phyloP scores from a whole-genome alignment of 2,797 vertebrate genomes.

The Rhinogobio ventralis region DNA sequence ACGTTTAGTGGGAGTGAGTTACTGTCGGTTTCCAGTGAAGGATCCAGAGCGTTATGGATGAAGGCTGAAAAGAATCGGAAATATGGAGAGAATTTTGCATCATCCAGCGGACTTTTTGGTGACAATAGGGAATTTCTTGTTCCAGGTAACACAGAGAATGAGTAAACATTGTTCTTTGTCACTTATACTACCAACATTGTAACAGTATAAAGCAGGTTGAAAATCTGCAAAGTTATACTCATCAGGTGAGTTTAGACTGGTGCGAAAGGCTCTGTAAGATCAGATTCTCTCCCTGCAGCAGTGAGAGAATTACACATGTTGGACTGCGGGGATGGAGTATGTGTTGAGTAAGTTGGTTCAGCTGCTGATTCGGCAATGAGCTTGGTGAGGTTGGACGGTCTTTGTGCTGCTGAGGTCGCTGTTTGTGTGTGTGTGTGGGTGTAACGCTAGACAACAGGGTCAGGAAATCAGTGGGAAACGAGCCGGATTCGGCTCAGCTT shows the following conservation, averaged over 20 bases:
- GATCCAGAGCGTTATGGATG: neutral
- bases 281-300: neutral
- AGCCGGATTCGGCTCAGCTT: constrained; percentile 13
- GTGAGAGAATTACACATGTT: constrained; percentile 13
- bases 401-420: constrained; percentile 20
- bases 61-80: too few species aligned
- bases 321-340: neutral
- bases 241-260: too few species aligned
- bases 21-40: neutral
- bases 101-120: neutral
- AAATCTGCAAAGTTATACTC: neutral
- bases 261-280: neutral
- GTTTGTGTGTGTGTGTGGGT: constrained; percentile 15
- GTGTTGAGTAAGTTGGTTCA: constrained; percentile 30
- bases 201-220: neutral
- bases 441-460: constrained; percentile 20
- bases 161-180: neutral
- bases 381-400: constrained; percentile 20
- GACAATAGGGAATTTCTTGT: neutral
- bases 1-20: neutral
- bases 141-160: neutral
- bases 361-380: constrained; percentile 45
- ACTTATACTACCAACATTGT: neutral
- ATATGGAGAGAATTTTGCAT: too few species aligned
- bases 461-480: constrained; percentile 18